phyloP scores from a whole-genome alignment of 2,888 invertebrate species.

The Orchesella flavescens region DNA sequence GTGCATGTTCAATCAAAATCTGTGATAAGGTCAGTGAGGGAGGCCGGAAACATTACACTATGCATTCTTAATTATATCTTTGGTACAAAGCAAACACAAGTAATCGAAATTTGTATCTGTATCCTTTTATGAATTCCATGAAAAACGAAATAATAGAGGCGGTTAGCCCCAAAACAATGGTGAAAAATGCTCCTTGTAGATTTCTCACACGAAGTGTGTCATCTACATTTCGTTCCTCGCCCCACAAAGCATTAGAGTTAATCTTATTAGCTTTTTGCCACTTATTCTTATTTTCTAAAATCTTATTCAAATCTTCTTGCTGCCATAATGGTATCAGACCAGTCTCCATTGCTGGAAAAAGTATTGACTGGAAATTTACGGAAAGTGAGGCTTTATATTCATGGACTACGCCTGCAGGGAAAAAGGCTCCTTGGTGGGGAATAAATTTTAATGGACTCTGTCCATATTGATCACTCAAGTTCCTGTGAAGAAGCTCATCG shows the following conservation, averaged over 20 bases:
- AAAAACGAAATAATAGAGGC: constrained; percentile 16
- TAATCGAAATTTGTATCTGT: not conserved
- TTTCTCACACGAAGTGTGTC: constrained; percentile 46
- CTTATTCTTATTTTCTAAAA: constrained; percentile 40
- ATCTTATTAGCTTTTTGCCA: constrained; percentile 45
- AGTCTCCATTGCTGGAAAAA: constrained; percentile 42
- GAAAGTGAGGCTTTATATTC: constrained; percentile 40
- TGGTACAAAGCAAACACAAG: no score
- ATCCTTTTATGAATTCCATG: constrained; percentile 3
- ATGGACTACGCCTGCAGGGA: constrained; percentile 53
- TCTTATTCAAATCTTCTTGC: constrained; percentile 33
- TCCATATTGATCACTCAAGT: constrained; percentile 52
- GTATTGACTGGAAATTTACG: constrained; percentile 19
- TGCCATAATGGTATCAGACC: constrained; percentile 49
- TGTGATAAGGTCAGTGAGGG: no score
- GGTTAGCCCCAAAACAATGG: constrained; percentile 29
- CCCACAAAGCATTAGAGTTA: constrained; percentile 18
- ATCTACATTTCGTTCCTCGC: constrained; percentile 3
- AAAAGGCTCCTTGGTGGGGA: constrained; percentile 40
- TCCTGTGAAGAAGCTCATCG: constrained; percentile 39
- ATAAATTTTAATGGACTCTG: constrained; percentile 44
- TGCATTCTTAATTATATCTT: no score
- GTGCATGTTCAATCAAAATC: no score
- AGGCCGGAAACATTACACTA: no score
- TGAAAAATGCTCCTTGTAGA: constrained; percentile 47